Evolutionary conservation across 2,888 invertebrate genomes (phyloP), one percentile per base, ranked within the genome.

Genomic region (Helicoverpa assulta): DNA sequence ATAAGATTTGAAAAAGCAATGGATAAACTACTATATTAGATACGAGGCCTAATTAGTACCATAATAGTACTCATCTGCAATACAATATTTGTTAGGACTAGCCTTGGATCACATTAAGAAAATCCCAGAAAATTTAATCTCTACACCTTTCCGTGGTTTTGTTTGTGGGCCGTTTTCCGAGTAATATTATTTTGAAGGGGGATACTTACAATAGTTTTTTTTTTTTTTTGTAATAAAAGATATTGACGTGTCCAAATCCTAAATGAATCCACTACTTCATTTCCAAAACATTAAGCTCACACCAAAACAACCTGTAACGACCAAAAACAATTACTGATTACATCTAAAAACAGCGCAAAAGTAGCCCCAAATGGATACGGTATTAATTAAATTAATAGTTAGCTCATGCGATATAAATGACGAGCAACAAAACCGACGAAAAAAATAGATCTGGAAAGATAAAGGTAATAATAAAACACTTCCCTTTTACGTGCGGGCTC

Each of bases 381-480:
- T 88, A 88, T 90, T 95, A 95, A 95, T 95, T 95, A 92, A 95
- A 95, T 95, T 95, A 95, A 95, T 95, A 92, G 94, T 91, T 85
- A 88, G 88, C 90, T 88, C 91, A 92, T 88, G 92, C 92, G 89
- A 94, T 95, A 95, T 92, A 93, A 95, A 95, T 93, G 95, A 95
- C 93, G 94, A 93, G 91, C 89, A 88, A 90, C 89, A 89, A 88
- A 91, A 92, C 88, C 77, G 82, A 88, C 84, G 86, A 92, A 93
- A 92, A 92, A 89, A 87, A 89, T 90, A 90, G 94, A 95, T 94
- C 90, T 88, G 75, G 83, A 89, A 91, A 89, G 95, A 95, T 95
- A 95, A 92, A 91, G 89, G 91, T 89, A 91, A 92, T 94, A 95
- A 94, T 94, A 94, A 94, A 95, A 93, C 94, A 93, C 93, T 94